phyloP scores from a whole-genome alignment of 2,888 invertebrate species.

The Spodoptera exigua region DNA sequence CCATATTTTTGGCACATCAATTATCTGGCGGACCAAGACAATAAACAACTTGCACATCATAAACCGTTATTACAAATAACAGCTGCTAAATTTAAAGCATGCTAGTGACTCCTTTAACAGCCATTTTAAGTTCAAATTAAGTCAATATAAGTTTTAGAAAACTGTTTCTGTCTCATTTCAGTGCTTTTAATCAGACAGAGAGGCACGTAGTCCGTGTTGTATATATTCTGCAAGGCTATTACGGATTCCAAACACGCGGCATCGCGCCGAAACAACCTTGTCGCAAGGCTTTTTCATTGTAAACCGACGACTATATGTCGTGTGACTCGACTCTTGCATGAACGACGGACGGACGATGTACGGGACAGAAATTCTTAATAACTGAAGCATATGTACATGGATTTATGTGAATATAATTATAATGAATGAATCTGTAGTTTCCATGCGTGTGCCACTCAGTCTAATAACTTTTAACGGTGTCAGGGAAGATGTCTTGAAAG shows the following conservation, averaged over 20 bases:
- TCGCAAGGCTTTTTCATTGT: conserved; percentile 79
- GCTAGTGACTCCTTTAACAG: conserved; percentile 5
- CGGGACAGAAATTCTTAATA: conserved; percentile 53
- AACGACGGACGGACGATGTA: conserved; percentile 43
- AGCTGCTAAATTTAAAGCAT: not conserved
- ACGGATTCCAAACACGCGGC: conserved; percentile 78
- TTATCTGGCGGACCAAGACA: conserved; percentile 10
- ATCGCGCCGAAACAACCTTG: conserved; percentile 81
- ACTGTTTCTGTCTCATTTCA: conserved; percentile 31
- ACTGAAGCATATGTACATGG: conserved; percentile 31
- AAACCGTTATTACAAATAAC: conserved; percentile 6
- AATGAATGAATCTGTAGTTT: conserved; percentile 36
- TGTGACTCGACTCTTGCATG: conserved; percentile 53
- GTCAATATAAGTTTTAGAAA: conserved; percentile 55
- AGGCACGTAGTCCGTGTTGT: conserved; percentile 52
- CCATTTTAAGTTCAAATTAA: conserved; percentile 14
- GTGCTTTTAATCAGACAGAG: conserved; percentile 45
- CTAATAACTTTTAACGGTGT: conserved; percentile 25
- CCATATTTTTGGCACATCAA: conserved; percentile 12
- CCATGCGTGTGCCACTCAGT: conserved; percentile 19
- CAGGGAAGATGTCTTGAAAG: conserved; percentile 9
- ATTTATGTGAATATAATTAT: conserved; percentile 43
- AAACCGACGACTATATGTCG: conserved; percentile 66
- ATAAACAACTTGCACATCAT: not conserved
- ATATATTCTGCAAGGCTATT: conserved; percentile 76